These are phyloP conservation scores for Scaptomyza polygonia DNA, from an alignment of 2,888 invertebrate genomes.

Conservation along the genomic window DNA sequence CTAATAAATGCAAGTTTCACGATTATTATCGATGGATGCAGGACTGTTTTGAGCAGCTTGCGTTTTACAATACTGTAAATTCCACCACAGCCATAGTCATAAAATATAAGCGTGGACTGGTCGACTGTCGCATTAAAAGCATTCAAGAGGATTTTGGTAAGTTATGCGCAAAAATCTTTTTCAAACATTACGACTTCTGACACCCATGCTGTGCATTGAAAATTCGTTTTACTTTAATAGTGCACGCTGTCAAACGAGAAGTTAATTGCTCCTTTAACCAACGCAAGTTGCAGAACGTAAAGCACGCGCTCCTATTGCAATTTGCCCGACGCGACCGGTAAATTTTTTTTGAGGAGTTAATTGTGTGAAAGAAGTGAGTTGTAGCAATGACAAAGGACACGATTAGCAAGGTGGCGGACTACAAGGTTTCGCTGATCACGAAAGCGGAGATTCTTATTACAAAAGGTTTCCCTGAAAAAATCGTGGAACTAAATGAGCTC, in stretches of 20 bases:
- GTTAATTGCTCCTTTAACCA: constrained; percentile 10
- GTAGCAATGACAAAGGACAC: constrained; percentile 81
- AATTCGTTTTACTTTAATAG: constrained; percentile 2
- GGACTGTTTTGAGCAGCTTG: neutral
- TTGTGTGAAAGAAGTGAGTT: neutral
- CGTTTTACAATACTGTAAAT: constrained; percentile 34
- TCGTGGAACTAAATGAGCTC: constrained; percentile 94
- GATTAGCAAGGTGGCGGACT: constrained; percentile 87
- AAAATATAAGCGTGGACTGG: constrained; percentile 53
- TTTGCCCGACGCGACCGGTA: constrained; percentile 5
- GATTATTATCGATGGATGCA: constrained; percentile 13
- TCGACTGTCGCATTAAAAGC: constrained; percentile 29
- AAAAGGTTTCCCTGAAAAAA: constrained; percentile 96
- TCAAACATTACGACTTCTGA: neutral
- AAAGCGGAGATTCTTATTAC: constrained; percentile 95
- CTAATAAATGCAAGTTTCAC: neutral
- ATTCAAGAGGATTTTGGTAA: constrained; percentile 35
- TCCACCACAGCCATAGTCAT: constrained; percentile 29
- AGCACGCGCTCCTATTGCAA: constrained; percentile 44
- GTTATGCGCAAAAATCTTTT: neutral
- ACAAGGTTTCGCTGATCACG: constrained; percentile 93
- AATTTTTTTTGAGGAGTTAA: constrained; percentile 7
- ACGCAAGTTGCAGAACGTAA: constrained; percentile 23
- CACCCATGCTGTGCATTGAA: neutral
- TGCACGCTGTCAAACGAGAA: constrained; percentile 4